These are phyloP conservation scores for Trachelus troglodyta DNA, from an alignment of 2,888 invertebrate genomes.

Conservation along the genomic window DNA sequence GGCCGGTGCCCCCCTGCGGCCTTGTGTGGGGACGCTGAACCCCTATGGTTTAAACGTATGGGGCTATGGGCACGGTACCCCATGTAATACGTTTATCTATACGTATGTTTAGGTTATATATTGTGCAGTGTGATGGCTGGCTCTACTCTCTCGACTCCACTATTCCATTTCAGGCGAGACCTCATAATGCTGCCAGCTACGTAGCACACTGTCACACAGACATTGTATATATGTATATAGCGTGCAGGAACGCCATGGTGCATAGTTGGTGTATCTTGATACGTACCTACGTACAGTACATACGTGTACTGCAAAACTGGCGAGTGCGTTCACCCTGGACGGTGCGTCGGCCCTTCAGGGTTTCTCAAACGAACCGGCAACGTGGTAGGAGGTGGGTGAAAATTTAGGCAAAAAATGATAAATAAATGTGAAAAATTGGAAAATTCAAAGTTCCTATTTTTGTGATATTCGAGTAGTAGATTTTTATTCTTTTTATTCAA, in stretches of 20 bases:
- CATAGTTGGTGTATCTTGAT: neutral
- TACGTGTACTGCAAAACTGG: constrained; percentile 19
- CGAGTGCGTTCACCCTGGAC: constrained; percentile 58
- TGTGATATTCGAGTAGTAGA: neutral
- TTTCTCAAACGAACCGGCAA: constrained; percentile 49
- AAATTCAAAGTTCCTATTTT: neutral
- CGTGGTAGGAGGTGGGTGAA: neutral
- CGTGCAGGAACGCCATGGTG: neutral
- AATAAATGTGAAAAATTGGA: neutral
- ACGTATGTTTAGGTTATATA: neutral
- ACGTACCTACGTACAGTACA: neutral
- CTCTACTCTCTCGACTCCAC: constrained; percentile 15
- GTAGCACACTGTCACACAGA: constrained; percentile 13
- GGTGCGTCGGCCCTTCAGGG: constrained; percentile 60
- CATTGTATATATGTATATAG: neutral
- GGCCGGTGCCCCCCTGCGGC: constrained; percentile 62
- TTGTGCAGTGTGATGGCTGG: neutral
- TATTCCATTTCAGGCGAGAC: constrained; percentile 26
- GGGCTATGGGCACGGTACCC: constrained; percentile 2
- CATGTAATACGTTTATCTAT: constrained; percentile 10
- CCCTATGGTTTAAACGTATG: constrained; percentile 18
- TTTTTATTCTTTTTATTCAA: no score
- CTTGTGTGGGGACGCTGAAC: constrained; percentile 64
- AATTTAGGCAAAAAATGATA: neutral
- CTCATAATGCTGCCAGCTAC: constrained; percentile 26